These are phyloP conservation scores for Resseliella maxima DNA, from an alignment of 2,888 invertebrate species.

Conservation along the genomic window DNA sequence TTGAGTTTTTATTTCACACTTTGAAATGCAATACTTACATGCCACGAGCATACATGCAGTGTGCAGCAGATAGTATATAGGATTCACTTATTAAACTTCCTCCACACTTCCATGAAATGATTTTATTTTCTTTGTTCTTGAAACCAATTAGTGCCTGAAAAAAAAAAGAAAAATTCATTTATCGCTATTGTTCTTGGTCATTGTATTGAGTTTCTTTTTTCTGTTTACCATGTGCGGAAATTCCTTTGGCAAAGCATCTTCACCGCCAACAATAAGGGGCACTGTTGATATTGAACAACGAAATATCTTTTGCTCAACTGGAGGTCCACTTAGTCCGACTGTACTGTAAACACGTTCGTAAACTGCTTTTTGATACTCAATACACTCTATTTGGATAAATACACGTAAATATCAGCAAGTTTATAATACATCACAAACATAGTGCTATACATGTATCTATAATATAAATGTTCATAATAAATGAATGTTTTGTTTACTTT, in stretches of 20 bases:
- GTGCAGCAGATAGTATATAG: conserved; percentile 73
- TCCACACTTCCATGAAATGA: conserved; percentile 69
- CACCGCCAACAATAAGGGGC: conserved; percentile 60
- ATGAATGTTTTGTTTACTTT: not conserved
- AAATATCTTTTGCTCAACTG: not conserved
- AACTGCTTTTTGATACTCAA: conserved; percentile 12
- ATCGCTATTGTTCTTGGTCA: not conserved
- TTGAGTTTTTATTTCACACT: not conserved
- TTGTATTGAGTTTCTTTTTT: not conserved
- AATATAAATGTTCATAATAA: not conserved
- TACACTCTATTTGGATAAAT: conserved; percentile 12
- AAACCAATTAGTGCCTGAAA: conserved; percentile 61
- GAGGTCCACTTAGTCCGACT: not conserved
- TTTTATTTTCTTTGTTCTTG: conserved; percentile 57
- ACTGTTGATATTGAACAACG: conserved; percentile 58
- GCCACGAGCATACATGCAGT: conserved; percentile 66
- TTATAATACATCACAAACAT: not conserved
- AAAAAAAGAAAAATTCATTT: not conserved
- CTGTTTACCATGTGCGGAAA: conserved; percentile 64
- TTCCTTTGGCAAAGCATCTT: conserved; percentile 63
- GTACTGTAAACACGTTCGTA: not conserved
- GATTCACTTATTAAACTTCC: conserved; percentile 71
- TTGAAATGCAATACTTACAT: not conserved
- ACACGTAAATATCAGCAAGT: not conserved
- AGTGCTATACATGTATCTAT: no score